Evolutionary conservation across 1,140 invertebrate species (phyloP).

Genomic region (Odontomachus brunneus): DNA sequence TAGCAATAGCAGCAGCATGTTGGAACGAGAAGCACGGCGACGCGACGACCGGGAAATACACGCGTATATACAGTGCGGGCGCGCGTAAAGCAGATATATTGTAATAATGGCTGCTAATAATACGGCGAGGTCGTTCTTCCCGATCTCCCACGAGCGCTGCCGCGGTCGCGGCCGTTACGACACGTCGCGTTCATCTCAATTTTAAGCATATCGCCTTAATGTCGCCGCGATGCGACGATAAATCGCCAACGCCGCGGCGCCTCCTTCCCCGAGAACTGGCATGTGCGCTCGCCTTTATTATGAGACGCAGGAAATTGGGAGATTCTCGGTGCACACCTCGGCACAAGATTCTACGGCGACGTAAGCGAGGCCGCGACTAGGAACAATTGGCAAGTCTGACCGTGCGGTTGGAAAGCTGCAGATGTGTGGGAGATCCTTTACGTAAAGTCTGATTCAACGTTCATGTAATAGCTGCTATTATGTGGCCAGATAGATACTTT

Average conservation of each 20-base stretch:
- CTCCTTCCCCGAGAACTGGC: conserved; percentile 35
- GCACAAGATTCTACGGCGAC: neutral
- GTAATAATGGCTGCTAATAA: conserved; percentile 65
- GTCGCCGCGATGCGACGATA: conserved; percentile 55
- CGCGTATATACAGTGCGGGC: neutral
- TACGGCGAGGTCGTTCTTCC: conserved; percentile 72
- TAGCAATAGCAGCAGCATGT: neutral
- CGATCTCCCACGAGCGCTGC: conserved; percentile 52
- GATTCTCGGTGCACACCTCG: conserved; percentile 23
- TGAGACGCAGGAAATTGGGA: conserved; percentile 24
- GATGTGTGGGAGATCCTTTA: neutral
- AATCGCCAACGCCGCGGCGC: conserved; percentile 46
- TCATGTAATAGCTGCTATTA: neutral
- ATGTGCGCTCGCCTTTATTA: conserved; percentile 40
- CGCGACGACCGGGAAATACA: conserved; percentile 19
- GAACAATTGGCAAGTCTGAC: neutral
- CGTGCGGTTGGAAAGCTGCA: no score
- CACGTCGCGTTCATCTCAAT: conserved; percentile 51
- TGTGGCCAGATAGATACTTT: no score
- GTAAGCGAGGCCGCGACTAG: neutral
- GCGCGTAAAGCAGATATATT: conserved; percentile 30
- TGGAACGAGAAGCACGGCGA: conserved; percentile 23
- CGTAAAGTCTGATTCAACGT: neutral
- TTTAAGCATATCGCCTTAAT: conserved; percentile 59
- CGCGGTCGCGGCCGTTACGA: conserved; percentile 60